Evolutionary conservation across 53 echinoderm and acorn worm genomes (phyloP).

Genomic region (Patiria pectinifera): DNA sequence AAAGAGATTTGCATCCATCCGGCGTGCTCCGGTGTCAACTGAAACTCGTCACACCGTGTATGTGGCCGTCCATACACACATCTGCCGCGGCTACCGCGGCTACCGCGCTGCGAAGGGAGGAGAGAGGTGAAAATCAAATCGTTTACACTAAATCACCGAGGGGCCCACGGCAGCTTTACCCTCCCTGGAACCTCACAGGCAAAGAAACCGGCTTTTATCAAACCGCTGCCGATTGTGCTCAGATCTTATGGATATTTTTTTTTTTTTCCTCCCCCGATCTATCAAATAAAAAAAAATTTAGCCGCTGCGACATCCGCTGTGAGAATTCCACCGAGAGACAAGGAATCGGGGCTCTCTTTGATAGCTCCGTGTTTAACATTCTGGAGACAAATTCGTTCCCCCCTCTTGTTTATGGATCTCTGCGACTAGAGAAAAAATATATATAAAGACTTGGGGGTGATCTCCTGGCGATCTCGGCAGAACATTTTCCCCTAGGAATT

Average conservation of each 20-base stretch:
- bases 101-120: neutral
- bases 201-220: conserved; percentile 25
- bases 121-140: conserved; percentile 60
- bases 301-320: conserved; percentile 7
- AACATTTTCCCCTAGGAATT: neutral
- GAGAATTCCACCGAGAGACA: conserved; percentile 41
- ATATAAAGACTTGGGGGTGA: conserved; percentile 3
- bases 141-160: conserved; percentile 58
- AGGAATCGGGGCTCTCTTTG: conserved; percentile 28
- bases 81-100: no score
- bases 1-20: conserved; percentile 40
- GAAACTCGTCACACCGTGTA: conserved; percentile 30
- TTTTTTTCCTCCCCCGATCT: neutral
- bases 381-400: conserved; percentile 36
- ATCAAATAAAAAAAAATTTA: neutral
- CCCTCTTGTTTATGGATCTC: neutral
- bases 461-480: conserved; percentile 6
- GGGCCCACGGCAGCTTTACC: conserved; percentile 26
- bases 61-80: neutral
- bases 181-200: conserved; percentile 3
- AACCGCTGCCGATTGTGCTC: conserved; percentile 37
- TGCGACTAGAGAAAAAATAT: neutral
- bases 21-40: conserved; percentile 45
- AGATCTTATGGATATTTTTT: neutral
- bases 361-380: conserved; percentile 44